Conservation (phyloP, 2,888 invertebrate genomes). For the Rutpela maculata region DNA sequence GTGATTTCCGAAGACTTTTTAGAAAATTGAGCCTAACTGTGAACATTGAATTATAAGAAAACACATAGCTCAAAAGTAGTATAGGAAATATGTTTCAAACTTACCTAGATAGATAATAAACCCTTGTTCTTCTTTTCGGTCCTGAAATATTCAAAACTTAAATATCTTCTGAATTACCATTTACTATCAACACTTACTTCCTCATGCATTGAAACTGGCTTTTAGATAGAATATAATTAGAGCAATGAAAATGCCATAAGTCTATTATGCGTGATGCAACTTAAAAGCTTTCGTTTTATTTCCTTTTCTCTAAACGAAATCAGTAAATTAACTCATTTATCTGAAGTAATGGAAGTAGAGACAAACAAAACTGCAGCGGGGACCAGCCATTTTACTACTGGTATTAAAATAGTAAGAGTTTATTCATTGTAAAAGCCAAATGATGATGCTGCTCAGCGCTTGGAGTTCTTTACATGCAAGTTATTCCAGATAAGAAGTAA, state of each 20-base stretch:
- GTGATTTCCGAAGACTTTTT: too few species aligned
- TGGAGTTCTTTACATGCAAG: slow-evolving; percentile 9
- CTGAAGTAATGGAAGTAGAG: background rate
- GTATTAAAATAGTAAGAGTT: background rate
- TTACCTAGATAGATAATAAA: too few species aligned
- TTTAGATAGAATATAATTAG: background rate
- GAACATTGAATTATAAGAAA: too few species aligned
- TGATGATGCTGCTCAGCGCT: background rate
- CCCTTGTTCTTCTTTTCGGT: too few species aligned
- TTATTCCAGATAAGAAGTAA: slow-evolving; percentile 16
- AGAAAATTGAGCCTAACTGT: too few species aligned
- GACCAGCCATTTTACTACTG: background rate
- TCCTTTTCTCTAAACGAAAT: background rate
- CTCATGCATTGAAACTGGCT: background rate
- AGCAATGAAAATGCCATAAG: background rate
- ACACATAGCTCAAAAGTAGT: too few species aligned
- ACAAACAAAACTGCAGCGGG: background rate
- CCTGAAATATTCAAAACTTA: too few species aligned
- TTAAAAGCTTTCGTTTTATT: background rate
- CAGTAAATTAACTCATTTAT: background rate
- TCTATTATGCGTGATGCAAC: background rate
- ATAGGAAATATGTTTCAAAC: too few species aligned
- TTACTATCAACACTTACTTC: too few species aligned
- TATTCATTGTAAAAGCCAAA: slow-evolving; percentile 9
- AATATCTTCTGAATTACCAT: too few species aligned